Evolutionary conservation across 2,888 invertebrate genomes (phyloP).

Genomic region (Himalopsyche tibetana): DNA sequence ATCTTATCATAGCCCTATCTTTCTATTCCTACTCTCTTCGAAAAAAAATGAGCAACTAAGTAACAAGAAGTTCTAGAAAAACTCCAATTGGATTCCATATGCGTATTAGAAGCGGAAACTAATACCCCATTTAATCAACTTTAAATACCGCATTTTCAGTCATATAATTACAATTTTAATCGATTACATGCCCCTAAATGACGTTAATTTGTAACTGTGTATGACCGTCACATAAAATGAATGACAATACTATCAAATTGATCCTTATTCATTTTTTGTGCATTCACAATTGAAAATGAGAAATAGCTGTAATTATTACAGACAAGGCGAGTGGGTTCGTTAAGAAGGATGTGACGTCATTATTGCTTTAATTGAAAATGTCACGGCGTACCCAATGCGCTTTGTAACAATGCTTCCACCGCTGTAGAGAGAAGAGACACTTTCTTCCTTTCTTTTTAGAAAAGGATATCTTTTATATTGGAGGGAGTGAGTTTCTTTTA

Average conservation of each 20-base stretch:
- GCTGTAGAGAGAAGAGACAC: neutral
- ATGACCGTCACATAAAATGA: neutral
- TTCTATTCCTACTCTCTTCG: too few relatives aligned
- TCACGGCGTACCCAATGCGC: conserved; percentile 50
- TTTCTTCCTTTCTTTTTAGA: neutral
- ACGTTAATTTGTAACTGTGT: neutral
- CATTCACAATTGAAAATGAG: conserved; percentile 63
- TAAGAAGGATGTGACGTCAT: conserved; percentile 65
- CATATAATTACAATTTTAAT: neutral
- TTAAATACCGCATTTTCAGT: neutral
- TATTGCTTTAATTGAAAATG: conserved; percentile 65
- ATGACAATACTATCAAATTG: conserved; percentile 48
- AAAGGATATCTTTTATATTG: too few relatives aligned
- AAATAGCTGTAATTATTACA: conserved; percentile 63
- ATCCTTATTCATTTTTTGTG: conserved; percentile 56
- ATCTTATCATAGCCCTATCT: too few relatives aligned
- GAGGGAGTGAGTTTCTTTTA: too few relatives aligned
- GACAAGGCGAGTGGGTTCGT: conserved; percentile 60
- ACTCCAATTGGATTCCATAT: too few relatives aligned
- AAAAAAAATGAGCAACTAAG: too few relatives aligned
- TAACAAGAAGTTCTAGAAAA: too few relatives aligned
- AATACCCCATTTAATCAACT: too few relatives aligned
- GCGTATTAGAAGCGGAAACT: too few relatives aligned
- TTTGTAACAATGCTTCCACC: neutral
- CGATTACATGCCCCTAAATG: neutral